phyloP scores from a whole-genome alignment of 53 echinoderm and acorn worm species.

The Antedon mediterranea region DNA sequence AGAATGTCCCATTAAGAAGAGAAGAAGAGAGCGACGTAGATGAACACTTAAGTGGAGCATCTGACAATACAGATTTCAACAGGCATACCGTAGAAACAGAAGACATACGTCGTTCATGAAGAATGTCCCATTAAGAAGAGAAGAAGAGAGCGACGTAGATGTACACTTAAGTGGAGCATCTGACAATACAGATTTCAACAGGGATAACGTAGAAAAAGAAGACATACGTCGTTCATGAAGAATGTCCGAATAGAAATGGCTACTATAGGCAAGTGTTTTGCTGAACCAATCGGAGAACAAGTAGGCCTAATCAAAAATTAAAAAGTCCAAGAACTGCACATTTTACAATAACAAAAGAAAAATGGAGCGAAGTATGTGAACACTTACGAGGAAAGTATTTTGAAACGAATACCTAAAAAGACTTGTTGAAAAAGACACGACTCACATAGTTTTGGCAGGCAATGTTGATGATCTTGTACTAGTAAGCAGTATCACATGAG shows the following conservation, averaged over 20 bases:
- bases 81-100: too few relatives aligned
- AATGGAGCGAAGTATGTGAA: constrained; percentile 1
- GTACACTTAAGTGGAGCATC: too few relatives aligned
- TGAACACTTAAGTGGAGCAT: too few relatives aligned
- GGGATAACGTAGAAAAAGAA: too few relatives aligned
- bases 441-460: constrained; percentile 8
- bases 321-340: background rate
- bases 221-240: background rate
- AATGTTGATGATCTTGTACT: constrained; percentile 5
- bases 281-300: background rate
- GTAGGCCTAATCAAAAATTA: constrained; percentile 3
- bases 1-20: too few relatives aligned
- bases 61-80: too few relatives aligned
- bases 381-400: constrained; percentile 2
- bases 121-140: too few relatives aligned
- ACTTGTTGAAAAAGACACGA: constrained; percentile 6
- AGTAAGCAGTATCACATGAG: constrained; percentile 11
- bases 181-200: too few relatives aligned
- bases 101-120: too few relatives aligned
- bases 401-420: constrained; percentile 3
- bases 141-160: too few relatives aligned
- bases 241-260: background rate
- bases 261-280: constrained; percentile 7
- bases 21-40: too few relatives aligned
- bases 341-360: background rate